These are phyloP conservation scores for Girardia tigrina DNA, from an alignment of 2,888 invertebrate species.

Conservation along the genomic window DNA sequence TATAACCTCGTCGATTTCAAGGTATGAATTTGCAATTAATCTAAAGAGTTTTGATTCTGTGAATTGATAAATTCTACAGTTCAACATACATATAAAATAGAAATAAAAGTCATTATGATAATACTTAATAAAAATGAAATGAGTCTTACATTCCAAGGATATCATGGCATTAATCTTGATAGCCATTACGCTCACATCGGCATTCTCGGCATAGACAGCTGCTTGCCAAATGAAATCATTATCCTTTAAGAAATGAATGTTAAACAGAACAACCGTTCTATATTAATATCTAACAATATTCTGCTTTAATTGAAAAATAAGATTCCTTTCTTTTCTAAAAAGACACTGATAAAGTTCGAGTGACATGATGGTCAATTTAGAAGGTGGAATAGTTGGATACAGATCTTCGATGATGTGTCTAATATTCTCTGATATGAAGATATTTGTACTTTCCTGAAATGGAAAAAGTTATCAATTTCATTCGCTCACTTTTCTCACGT, in stretches of 20 bases:
- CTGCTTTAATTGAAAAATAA: background rate
- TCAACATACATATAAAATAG: too few species aligned
- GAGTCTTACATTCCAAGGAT: background rate
- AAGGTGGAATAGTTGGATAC: background rate
- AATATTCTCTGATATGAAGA: background rate
- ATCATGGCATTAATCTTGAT: conserved; percentile 23
- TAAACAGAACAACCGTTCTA: background rate
- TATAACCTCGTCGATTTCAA: too few species aligned
- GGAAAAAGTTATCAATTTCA: too few species aligned
- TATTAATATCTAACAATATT: background rate
- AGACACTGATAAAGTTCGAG: conserved; percentile 7
- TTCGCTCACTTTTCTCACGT: too few species aligned
- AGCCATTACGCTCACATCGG: conserved; percentile 7
- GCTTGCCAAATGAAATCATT: conserved; percentile 18
- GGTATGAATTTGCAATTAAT: too few species aligned
- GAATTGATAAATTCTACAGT: too few species aligned
- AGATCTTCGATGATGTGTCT: background rate
- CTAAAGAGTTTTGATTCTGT: too few species aligned
- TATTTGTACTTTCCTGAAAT: background rate
- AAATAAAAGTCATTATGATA: too few species aligned
- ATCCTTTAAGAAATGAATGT: background rate
- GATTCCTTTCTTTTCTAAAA: background rate
- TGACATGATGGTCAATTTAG: conserved; percentile 1
- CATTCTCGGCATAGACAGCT: conserved; percentile 1
- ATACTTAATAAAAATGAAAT: too few species aligned